A percentile compares a stretch with the other conserved stretches of the same genome.
Conservation (phyloP, 2,113 vertebrate species). For the Anarrhichthys ocellatus region DNA sequence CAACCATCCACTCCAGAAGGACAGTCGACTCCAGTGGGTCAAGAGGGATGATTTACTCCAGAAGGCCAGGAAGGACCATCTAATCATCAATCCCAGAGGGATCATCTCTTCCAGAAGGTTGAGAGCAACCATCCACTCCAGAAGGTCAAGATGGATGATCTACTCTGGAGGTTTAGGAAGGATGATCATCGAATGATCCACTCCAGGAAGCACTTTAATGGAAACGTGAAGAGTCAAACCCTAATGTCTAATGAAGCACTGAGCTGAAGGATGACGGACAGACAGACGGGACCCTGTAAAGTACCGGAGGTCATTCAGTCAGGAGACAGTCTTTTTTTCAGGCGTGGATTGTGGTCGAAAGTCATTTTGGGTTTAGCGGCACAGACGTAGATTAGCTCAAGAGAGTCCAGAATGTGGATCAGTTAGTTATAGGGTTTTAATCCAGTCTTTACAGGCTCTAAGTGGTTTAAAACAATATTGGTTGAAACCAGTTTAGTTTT, state of each 20-base stretch:
- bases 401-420: conserved; percentile 34
- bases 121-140: neutral
- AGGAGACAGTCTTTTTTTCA: conserved; percentile 30
- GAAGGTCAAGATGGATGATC: neutral
- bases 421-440: conserved; percentile 4
- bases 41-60: neutral
- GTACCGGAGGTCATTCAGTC: conserved; percentile 56
- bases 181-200: conserved; percentile 44
- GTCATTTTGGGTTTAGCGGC: conserved; percentile 30
- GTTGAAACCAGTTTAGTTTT: conserved; percentile 43
- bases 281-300: conserved; percentile 68
- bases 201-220: conserved; percentile 81
- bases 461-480: conserved; percentile 40
- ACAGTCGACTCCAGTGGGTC: neutral
- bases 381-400: conserved; percentile 32
- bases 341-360: conserved; percentile 35
- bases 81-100: neutral
- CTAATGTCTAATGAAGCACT: conserved; percentile 48
- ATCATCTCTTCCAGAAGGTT: neutral
- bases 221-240: conserved; percentile 56
- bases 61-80: neutral
- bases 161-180: conserved; percentile 55
- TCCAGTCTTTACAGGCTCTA: conserved; percentile 74
- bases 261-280: conserved; percentile 35
- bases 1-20: too few species aligned